Conservation (phyloP, 2,113 vertebrate species). For the Eulemur macaco region DNA sequence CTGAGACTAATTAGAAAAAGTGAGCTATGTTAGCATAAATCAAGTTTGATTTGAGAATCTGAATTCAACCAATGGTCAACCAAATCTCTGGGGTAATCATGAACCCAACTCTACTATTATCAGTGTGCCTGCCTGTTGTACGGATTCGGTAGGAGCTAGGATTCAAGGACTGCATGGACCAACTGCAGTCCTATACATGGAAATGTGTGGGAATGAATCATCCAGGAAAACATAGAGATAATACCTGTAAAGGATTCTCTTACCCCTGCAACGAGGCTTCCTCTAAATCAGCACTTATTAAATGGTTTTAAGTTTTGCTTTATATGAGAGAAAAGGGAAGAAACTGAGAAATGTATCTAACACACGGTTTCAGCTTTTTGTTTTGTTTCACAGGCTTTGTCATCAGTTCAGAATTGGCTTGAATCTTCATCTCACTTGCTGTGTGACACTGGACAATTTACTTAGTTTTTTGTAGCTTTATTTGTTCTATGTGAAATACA, state of each 20-base stretch:
- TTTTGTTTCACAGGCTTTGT: not conserved
- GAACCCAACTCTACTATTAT: not conserved
- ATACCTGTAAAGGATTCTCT: not conserved
- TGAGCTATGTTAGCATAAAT: not conserved
- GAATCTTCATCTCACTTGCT: not conserved
- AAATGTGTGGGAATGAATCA: not conserved
- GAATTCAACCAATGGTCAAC: not conserved
- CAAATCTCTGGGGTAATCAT: not conserved
- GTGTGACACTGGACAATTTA: not conserved
- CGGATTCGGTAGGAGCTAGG: not conserved
- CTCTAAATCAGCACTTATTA: not conserved
- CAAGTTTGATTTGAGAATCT: not conserved
- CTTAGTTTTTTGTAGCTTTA: not conserved
- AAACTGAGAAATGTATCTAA: not conserved
- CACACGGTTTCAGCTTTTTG: not conserved
- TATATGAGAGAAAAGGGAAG: not conserved
- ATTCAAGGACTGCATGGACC: not conserved
- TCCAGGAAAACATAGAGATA: not conserved
- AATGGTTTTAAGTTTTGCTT: constrained; percentile 4
- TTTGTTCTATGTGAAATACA: not conserved
- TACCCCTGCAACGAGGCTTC: not conserved
- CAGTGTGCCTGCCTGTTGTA: not conserved
- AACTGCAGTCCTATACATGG: not conserved
- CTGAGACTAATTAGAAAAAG: not conserved
- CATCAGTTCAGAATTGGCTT: not conserved